Conservation (phyloP, 2,797 vertebrate species). For the Pseudotriccus pelzelni region DNA sequence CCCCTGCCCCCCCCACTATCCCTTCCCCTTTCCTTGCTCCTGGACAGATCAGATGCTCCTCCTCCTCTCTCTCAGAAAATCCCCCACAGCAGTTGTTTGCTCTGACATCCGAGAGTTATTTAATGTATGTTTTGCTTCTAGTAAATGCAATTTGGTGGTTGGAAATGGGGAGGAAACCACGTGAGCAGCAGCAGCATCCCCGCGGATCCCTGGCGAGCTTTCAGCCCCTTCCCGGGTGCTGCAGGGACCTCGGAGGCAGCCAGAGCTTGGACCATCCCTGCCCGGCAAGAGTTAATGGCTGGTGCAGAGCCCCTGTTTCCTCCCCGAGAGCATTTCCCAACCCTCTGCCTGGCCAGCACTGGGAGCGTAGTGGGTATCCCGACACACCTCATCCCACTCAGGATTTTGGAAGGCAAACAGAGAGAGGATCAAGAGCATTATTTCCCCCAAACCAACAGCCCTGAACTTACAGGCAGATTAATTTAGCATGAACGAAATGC, state of each 20-base stretch:
- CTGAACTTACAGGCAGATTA: background rate
- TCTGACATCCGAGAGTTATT: slow-evolving; percentile 3
- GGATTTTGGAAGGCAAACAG: background rate
- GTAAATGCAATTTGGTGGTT: slow-evolving; percentile 25
- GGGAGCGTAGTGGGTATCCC: background rate
- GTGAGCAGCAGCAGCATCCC: background rate
- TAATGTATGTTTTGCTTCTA: slow-evolving; percentile 37
- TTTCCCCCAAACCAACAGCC: background rate
- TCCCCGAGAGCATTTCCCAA: background rate
- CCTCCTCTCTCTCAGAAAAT: background rate
- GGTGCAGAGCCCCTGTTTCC: background rate
- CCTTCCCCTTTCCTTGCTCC: background rate
- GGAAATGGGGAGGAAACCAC: slow-evolving; percentile 5
- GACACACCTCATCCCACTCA: accelerated
- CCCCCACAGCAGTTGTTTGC: background rate
- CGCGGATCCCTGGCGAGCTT: background rate
- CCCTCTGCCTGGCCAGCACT: background rate
- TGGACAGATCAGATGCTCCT: background rate
- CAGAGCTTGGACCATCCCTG: background rate
- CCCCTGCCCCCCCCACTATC: no score
- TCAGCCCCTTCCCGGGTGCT: background rate
- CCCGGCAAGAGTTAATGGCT: background rate
- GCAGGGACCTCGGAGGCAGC: background rate
- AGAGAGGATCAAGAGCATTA: background rate
- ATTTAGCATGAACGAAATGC: slow-evolving; percentile 12